Base-by-base conservation (phyloP, 1,140 invertebrate species). In the Megalonaias nervosa region DNA sequence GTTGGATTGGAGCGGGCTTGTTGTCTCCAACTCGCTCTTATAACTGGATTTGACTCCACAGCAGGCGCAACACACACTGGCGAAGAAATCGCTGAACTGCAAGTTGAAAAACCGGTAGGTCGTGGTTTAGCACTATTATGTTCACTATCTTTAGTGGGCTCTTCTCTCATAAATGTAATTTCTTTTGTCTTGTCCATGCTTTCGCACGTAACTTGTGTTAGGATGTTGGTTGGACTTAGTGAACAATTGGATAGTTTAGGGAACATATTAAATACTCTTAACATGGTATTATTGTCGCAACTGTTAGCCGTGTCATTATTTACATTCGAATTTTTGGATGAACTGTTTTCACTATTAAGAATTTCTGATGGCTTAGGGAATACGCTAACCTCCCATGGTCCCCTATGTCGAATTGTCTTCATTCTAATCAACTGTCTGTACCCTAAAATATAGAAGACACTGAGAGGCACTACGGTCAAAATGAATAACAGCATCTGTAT, bases 391-490 rank as follows among this genome's bases (percentile, higher is more conserved):
- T 55, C 68, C 68, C 57, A 5, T 31, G 31, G 31, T 5, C 31
- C 31, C 1, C 5, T 31, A 2, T 5, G 1, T 58, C 74, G 77
- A 16, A 61, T 56, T 55, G 72, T 72, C 38, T 69, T 80, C 16
- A 80, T 60, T 9, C 59, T 31, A 21, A 65, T 72, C 17, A 80
- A 62, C 31, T 80, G 69, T 48, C 55, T 75, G 17, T 70, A 73
- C 19, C 57, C 55, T 19, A 70, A 16, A 11, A 70, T 13, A 31
- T 70, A 70, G 48, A 55, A 70, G 68, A 70, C 59, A 58, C 21
- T 58, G 23, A 70, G 57, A 21, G 68, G 55, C 19, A 70, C 55
- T 17, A 70, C 31, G 31, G 31, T 31, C 2, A 31, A 31, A 31
- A 31, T 31, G 5, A 31, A 31, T 31, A 31, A 31, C 31, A 31